These are phyloP conservation scores for Calameuta filiformis DNA, from an alignment of 2,888 invertebrate species.

Conservation along the genomic window DNA sequence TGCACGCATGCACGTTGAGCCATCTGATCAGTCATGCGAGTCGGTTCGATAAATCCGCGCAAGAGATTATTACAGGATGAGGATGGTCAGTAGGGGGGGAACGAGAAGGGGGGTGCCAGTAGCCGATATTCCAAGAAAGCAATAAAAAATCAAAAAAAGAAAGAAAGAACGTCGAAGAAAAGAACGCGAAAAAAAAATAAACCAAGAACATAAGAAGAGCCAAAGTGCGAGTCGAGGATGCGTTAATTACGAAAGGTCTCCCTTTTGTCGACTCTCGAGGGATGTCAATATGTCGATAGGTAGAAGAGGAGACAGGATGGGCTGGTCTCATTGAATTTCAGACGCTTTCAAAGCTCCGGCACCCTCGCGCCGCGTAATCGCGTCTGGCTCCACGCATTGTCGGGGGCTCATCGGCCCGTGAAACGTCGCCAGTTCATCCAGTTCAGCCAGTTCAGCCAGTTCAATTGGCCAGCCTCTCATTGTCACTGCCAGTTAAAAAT, in stretches of 20 bases:
- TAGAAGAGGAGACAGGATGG: conserved; percentile 38
- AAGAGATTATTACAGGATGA: neutral
- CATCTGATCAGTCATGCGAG: neutral
- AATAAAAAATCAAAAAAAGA: neutral
- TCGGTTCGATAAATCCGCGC: neutral
- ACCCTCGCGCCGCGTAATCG: neutral
- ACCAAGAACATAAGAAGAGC: neutral
- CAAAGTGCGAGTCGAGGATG: neutral
- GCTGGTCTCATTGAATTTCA: conserved; percentile 48
- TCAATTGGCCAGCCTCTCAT: conserved; percentile 17
- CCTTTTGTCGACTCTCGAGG: neutral
- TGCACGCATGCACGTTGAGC: neutral
- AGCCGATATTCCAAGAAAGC: neutral
- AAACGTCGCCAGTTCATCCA: conserved; percentile 24
- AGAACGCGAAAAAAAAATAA: neutral
- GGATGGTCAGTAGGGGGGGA: neutral
- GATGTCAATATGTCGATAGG: neutral
- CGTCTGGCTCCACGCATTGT: conserved; percentile 38
- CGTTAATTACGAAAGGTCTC: neutral
- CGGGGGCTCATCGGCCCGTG: conserved; percentile 41
- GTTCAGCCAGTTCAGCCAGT: neutral
- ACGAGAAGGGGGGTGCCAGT: neutral
- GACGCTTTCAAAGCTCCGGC: conserved; percentile 33
- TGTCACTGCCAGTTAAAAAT: conserved; percentile 10
- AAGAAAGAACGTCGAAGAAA: neutral